Evolutionary conservation across 2,888 invertebrate species (phyloP), one percentile per base, ranked within the genome.

Genomic region (Acanthopleura granulata): DNA sequence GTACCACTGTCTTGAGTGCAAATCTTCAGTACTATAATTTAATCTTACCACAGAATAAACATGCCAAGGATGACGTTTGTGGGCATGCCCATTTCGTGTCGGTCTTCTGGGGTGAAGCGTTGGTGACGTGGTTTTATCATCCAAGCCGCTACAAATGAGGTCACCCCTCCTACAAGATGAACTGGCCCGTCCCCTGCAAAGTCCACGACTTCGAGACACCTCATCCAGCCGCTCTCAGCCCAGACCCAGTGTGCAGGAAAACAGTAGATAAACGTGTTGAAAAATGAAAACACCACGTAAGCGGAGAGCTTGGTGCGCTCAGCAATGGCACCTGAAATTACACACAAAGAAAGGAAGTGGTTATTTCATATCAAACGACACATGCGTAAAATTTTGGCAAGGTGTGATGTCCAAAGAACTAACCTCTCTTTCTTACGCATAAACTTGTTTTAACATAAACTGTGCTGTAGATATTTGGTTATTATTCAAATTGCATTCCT

Each of bases 161-260:
- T 83, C 15, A 83, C 80, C 14, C 87, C 88, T 50, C 88, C 88
- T 14, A 88, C 85, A 70, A 88, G 72, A 76, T 88, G 88, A 16
- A 90, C 90, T 9, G 89, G 87, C 9, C 89, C 89, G 62, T 87
- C 87, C 9, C 90, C 90, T 1, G 88, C 97, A 74, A 97, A 96
- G 88, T 97, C 97, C 0, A 97, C 95, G 0, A 94, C 96, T 0
- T 97, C 97, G 85, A 97, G 86, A 76, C 93, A 92, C 83, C 96
- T 96, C 57, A 97, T 94, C 97, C 88, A 86, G 0, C 90, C 90
- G 50, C 84, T 82, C 15, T 80, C 73, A n/a, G 86, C 85, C 89
- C 89, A 90, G n/a, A 89, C 83, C 90, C 90, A 90, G 78, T 90
- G 90, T 14, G 90, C 89, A 0, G 90, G 90, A 49, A 89, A 85